phyloP scores from a whole-genome alignment of 2,113 vertebrate species.

The Phylloscopus whistleri region DNA sequence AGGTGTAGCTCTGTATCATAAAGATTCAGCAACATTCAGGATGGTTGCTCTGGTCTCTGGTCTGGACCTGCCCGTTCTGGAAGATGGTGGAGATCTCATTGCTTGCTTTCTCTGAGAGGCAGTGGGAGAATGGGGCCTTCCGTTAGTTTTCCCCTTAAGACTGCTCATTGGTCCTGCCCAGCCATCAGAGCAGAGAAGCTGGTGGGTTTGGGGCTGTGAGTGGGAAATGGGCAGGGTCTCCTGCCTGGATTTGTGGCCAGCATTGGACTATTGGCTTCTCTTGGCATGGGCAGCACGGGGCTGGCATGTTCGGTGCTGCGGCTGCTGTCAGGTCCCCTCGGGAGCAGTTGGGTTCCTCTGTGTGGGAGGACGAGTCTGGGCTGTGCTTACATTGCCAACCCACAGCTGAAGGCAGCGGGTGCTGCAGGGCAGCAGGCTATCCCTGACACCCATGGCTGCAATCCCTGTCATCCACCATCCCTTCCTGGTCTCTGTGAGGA shows the following conservation, averaged over 20 bases:
- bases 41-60: neutral
- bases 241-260: neutral
- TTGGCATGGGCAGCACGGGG: neutral
- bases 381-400: fast-evolving
- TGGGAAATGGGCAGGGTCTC: neutral
- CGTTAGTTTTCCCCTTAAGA: neutral
- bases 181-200: neutral
- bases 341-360: neutral
- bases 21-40: fast-evolving
- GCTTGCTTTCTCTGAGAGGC: neutral
- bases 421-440: neutral
- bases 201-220: neutral
- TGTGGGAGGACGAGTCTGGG: neutral
- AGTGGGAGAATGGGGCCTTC: neutral
- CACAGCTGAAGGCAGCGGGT: fast-evolving
- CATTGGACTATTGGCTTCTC: neutral
- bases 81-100: fast-evolving
- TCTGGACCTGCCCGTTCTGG: neutral
- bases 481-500: neutral
- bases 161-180: neutral
- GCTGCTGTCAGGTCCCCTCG: neutral
- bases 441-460: neutral
- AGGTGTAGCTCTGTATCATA: neutral
- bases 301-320: fast-evolving
- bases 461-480: fast-evolving